Conservation (phyloP, 2,113 vertebrate species). For the Chloropsis hardwickii region DNA sequence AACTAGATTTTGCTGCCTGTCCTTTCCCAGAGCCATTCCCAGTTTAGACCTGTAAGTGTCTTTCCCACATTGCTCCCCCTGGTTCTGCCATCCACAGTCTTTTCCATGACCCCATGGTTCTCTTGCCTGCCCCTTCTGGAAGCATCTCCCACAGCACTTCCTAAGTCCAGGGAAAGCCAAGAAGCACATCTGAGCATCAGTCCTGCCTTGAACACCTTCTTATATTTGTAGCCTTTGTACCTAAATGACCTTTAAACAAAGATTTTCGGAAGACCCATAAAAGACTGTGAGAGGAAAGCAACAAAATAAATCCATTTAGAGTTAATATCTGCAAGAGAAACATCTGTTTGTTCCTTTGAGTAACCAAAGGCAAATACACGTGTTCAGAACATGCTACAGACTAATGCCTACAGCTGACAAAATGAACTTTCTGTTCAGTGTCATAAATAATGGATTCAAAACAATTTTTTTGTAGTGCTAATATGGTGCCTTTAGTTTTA, state of each 20-base stretch:
- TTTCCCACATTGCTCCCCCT: background rate
- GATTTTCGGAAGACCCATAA: background rate
- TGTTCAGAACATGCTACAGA: background rate
- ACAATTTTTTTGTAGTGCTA: background rate
- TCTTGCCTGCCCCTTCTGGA: background rate
- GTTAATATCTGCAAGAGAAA: background rate
- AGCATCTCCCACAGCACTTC: background rate
- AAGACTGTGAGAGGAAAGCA: background rate
- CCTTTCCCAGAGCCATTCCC: background rate
- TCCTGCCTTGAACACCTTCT: background rate
- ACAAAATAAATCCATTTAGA: background rate
- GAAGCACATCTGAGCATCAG: background rate
- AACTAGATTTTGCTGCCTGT: background rate
- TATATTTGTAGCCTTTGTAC: background rate
- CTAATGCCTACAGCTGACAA: background rate
- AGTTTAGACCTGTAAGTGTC: background rate
- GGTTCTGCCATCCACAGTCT: background rate
- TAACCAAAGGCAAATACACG: background rate
- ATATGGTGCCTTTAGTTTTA: background rate
- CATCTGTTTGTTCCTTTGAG: background rate
- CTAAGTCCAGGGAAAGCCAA: background rate
- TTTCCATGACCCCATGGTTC: background rate
- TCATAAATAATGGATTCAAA: background rate
- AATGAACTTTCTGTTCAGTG: background rate
- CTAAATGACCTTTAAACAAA: background rate